A percentile compares a stretch with the other conserved stretches of the same genome.
Conservation (phyloP, 2,113 vertebrate species). For the Monopterus albus region DNA sequence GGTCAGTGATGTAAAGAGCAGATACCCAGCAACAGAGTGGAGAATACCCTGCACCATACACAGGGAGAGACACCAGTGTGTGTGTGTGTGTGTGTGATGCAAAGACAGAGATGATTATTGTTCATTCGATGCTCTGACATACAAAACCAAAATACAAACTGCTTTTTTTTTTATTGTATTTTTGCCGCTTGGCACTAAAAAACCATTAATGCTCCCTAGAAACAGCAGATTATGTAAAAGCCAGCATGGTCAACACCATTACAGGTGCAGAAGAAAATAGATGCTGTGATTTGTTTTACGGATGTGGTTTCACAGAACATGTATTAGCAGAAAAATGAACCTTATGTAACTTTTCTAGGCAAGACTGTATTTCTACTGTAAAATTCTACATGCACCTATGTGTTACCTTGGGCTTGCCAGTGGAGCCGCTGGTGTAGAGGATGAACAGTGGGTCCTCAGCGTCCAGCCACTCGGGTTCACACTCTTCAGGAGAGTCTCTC, state of each 20-base stretch:
- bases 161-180: no score
- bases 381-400: background rate
- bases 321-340: background rate
- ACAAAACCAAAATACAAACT: background rate
- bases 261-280: constrained; percentile 20
- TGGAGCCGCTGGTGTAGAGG: constrained; percentile 87
- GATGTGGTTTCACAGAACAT: background rate
- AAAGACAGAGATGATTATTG: background rate
- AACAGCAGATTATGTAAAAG: background rate
- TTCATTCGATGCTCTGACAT: background rate
- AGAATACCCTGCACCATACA: constrained; percentile 79
- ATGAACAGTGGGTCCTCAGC: constrained; percentile 87
- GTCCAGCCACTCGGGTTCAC: constrained; percentile 86
- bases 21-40: constrained; percentile 84
- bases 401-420: constrained; percentile 85
- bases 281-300: constrained; percentile 13
- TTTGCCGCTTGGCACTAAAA: constrained; percentile 4
- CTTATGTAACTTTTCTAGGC: no score
- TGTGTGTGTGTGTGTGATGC: constrained; percentile 3
- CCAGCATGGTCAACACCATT: constrained; percentile 30
- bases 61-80: background rate
- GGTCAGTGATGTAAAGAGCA: constrained; percentile 84
- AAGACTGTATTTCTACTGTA: background rate
- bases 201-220: constrained; percentile 2
- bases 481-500: constrained; percentile 74